These are phyloP conservation scores for Diaperis boleti DNA, from an alignment of 2,888 invertebrate species.

Conservation along the genomic window DNA sequence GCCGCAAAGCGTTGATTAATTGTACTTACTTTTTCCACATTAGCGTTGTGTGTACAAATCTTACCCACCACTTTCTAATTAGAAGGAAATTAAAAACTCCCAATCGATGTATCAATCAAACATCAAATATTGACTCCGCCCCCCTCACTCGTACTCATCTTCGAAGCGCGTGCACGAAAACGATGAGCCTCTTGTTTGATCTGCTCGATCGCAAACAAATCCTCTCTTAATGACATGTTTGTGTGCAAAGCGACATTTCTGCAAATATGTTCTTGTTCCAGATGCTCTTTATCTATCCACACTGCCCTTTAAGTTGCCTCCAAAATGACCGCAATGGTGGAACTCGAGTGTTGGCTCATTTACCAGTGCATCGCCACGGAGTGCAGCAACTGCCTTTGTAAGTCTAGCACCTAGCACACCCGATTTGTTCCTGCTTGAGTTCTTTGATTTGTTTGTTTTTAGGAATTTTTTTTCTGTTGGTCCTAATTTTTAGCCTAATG, in stretches of 20 bases:
- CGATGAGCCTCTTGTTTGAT: too few relatives aligned
- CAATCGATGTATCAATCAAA: too few relatives aligned
- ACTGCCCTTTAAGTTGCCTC: constrained; percentile 42
- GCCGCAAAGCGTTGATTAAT: too few relatives aligned
- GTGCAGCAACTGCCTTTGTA: constrained; percentile 76
- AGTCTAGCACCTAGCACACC: constrained; percentile 62
- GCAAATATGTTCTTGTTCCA: constrained; percentile 26
- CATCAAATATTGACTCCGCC: too few relatives aligned
- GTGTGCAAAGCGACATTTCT: not conserved
- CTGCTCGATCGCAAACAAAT: not conserved
- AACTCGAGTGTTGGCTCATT: constrained; percentile 78
- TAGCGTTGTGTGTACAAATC: too few relatives aligned
- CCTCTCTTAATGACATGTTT: not conserved
- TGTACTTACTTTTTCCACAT: too few relatives aligned
- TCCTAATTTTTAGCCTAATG: constrained; percentile 41
- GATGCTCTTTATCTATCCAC: constrained; percentile 30
- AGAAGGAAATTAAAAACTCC: too few relatives aligned
- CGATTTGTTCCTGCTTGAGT: constrained; percentile 53
- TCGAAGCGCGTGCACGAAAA: too few relatives aligned
- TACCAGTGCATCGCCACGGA: constrained; percentile 78
- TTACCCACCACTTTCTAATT: too few relatives aligned
- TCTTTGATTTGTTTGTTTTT: constrained; percentile 57
- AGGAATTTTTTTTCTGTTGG: constrained; percentile 56
- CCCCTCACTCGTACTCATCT: too few relatives aligned
- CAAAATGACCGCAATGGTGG: constrained; percentile 70